Base-by-base conservation (phyloP, 2,113 vertebrate species). In the Arvicanthis niloticus region DNA sequence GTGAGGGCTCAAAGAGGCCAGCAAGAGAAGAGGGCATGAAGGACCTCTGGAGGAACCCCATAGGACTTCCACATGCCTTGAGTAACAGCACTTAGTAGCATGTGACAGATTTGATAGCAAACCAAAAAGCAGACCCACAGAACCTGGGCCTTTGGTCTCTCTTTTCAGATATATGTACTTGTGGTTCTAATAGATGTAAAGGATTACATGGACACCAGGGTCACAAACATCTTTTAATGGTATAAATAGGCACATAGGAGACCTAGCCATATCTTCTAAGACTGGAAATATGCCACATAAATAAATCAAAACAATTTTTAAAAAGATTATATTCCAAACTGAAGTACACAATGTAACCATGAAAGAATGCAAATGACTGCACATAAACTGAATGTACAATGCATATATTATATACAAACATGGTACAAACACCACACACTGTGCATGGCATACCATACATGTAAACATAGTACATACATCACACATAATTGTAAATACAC, bases 161-260 rank as follows among this genome's bases (percentile, higher is more conserved):
- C 78, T 58, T 40, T 48, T 37, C 73, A 73, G 37, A 73, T n/a
- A 9, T 70, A 65, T 76, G 72, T 80, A 37, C 17, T 22, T 10
- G 4, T 62, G 42, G 42, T 89, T 85, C 40, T 77, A 84, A 88
- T 45, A 95, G 56, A 73, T 13, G 16, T 60, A 85, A 60, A 53
- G 24, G 15, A 76, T 67, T 45, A 75, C 75, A 68, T 42, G 56
- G 73, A 86, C 21, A 88, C 60, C 48, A 78, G 48, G 88, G 76
- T 75, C 82, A 82, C n/a, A 56, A 81, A 91, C 68, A 94, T 68
- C 42, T 96, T 92, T 89, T 84, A 86, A 68, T 24, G 68, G 76
- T 62, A 51, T 68, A 45, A 94, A 24, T 26, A 97, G 60, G 86
- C 31, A 68, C 45, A 73, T 3, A n/a, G 73, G 45, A 80, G 89